Evolutionary conservation across 1,140 invertebrate species (phyloP).

Genomic region (Papilio dardanus): DNA sequence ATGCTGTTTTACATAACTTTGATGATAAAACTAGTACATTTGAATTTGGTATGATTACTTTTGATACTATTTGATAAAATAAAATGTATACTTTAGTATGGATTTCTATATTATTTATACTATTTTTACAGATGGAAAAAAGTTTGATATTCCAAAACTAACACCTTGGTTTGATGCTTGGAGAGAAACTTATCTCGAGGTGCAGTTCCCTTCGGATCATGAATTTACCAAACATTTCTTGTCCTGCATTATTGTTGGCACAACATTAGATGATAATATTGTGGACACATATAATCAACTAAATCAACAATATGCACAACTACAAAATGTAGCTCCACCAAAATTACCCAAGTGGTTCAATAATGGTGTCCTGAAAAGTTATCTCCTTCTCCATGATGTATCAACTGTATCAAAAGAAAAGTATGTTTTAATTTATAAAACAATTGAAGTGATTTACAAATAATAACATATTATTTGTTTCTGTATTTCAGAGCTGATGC

Average conservation of each 20-base stretch:
- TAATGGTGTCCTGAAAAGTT: slow-evolving; percentile 92
- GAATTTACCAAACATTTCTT: slow-evolving; percentile 97
- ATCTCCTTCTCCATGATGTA: slow-evolving; percentile 94
- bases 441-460: slow-evolving; percentile 22
- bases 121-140: slow-evolving; percentile 74
- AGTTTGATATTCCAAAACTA: slow-evolving; percentile 87
- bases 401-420: slow-evolving; percentile 68
- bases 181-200: slow-evolving; percentile 94
- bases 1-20: slow-evolving; percentile 89
- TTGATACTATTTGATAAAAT: slow-evolving; percentile 22
- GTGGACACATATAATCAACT: slow-evolving; percentile 90
- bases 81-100: slow-evolving; percentile 2
- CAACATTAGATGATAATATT: slow-evolving; percentile 91
- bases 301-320: slow-evolving; percentile 90
- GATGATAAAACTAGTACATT: slow-evolving; percentile 84
- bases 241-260: slow-evolving; percentile 94
- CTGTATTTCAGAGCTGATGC: slow-evolving; percentile 87
- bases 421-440: slow-evolving; percentile 50
- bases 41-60: slow-evolving; percentile 60
- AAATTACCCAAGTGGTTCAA: slow-evolving; percentile 96
- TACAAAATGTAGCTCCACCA: slow-evolving; percentile 88
- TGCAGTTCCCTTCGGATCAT: slow-evolving; percentile 96
- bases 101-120: slow-evolving; percentile 39
- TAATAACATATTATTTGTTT: neutral
- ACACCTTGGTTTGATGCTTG: slow-evolving; percentile 99